These are phyloP conservation scores for Stenchaetothrips biformis DNA, from an alignment of 2,888 invertebrate species.

Conservation along the genomic window DNA sequence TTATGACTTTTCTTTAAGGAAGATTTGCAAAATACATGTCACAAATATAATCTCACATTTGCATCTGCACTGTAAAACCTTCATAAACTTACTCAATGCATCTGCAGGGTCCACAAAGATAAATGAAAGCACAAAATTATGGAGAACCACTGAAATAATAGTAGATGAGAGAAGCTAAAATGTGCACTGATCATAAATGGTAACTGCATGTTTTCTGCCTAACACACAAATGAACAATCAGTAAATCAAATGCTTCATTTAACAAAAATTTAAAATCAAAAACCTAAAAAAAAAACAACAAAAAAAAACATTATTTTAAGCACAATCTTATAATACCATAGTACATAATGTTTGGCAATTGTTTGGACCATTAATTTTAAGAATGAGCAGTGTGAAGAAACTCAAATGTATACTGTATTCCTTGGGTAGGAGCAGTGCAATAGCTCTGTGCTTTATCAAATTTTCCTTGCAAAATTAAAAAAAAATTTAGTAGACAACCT, in stretches of 20 bases:
- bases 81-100: not conserved
- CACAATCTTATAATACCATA: not conserved
- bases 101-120: not conserved
- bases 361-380: not conserved
- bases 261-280: not conserved
- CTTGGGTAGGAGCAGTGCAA: not conserved
- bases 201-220: not conserved
- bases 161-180: not conserved
- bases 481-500: not conserved
- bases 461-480: not conserved
- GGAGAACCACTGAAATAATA: not conserved
- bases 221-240: conserved; percentile 10
- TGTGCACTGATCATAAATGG: not conserved
- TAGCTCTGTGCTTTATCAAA: not conserved
- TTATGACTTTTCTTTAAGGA: not conserved
- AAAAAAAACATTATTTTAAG: not conserved
- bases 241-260: not conserved
- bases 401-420: not conserved
- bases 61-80: not conserved
- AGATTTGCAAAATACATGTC: not conserved
- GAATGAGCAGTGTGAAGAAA: conserved; percentile 8
- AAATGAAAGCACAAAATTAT: not conserved
- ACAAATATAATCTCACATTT: not conserved
- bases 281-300: not conserved
- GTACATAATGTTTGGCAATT: not conserved